Conservation (phyloP, 2,113 vertebrate genomes). For the Otolemur garnettii region DNA sequence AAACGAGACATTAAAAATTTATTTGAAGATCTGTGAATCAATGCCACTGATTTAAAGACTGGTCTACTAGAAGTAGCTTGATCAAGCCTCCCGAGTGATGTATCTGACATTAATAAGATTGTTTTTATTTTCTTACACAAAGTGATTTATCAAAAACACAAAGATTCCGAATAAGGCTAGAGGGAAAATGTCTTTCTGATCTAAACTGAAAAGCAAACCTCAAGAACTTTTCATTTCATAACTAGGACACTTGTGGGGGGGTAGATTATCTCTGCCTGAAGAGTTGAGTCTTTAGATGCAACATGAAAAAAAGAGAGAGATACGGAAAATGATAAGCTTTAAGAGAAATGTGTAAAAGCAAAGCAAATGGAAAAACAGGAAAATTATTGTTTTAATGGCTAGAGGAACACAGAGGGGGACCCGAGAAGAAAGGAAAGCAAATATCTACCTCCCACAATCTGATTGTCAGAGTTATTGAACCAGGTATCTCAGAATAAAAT, state of each 20-base stretch:
- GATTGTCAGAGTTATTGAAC: conserved; percentile 59
- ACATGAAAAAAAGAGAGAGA: not conserved
- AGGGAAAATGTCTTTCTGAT: conserved; percentile 55
- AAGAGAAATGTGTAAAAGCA: conserved; percentile 33
- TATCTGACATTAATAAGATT: not conserved
- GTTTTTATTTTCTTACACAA: conserved; percentile 47
- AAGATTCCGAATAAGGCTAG: not conserved
- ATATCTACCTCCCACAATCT: not conserved
- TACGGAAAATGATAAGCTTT: not conserved
- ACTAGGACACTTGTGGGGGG: fast-evolving
- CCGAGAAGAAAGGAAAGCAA: conserved; percentile 17
- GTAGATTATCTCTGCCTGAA: not conserved
- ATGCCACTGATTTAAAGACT: not conserved
- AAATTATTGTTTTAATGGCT: not conserved
- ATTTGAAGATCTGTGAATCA: conserved; percentile 31
- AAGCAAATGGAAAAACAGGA: not conserved
- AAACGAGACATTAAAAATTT: not conserved
- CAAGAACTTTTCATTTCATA: conserved; percentile 31
- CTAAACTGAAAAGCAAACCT: conserved; percentile 24
- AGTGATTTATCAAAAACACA: conserved; percentile 47
- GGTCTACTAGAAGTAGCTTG: not conserved
- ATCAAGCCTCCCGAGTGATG: conserved; percentile 13
- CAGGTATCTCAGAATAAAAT: not conserved
- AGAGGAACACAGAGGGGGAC: not conserved
- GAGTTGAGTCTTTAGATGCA: conserved; percentile 50